phyloP scores from a whole-genome alignment of 2,888 invertebrate species.

The Pomacea canaliculata region DNA sequence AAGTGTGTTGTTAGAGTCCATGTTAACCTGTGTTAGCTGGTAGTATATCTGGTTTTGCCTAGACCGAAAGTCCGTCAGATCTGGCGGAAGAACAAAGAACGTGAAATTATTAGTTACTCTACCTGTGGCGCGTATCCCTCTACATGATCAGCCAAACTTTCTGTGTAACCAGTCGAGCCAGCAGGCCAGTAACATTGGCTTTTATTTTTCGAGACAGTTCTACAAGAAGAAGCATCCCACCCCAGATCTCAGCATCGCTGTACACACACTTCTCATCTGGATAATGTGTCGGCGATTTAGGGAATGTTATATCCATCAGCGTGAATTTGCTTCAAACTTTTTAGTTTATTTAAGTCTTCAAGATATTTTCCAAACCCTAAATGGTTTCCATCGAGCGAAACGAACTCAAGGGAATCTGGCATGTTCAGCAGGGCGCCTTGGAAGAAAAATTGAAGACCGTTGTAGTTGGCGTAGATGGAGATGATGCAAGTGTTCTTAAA shows the following conservation, averaged over 20 bases:
- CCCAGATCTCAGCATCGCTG: no score
- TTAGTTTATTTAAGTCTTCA: not conserved
- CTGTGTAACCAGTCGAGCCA: no score
- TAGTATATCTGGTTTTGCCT: slow-evolving; percentile 4
- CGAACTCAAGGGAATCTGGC: not conserved
- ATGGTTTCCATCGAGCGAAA: slow-evolving; percentile 1
- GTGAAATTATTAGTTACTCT: no score
- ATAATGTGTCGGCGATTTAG: no score
- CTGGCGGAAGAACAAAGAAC: slow-evolving; percentile 11
- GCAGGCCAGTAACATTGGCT: no score
- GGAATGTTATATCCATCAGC: not conserved
- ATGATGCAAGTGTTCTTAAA: not conserved
- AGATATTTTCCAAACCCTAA: not conserved
- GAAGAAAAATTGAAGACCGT: not conserved
- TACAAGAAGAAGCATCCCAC: no score
- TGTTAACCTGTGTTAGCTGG: not conserved
- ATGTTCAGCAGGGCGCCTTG: not conserved
- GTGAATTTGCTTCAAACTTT: not conserved
- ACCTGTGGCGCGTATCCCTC: not conserved
- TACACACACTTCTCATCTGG: no score
- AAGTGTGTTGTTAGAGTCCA: slow-evolving; percentile 8
- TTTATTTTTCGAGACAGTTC: no score
- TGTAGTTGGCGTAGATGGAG: not conserved
- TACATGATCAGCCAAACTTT: no score
- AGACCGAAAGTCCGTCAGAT: slow-evolving; percentile 8